Conservation (phyloP, 2,888 invertebrate genomes). For the Perdita meconis region DNA sequence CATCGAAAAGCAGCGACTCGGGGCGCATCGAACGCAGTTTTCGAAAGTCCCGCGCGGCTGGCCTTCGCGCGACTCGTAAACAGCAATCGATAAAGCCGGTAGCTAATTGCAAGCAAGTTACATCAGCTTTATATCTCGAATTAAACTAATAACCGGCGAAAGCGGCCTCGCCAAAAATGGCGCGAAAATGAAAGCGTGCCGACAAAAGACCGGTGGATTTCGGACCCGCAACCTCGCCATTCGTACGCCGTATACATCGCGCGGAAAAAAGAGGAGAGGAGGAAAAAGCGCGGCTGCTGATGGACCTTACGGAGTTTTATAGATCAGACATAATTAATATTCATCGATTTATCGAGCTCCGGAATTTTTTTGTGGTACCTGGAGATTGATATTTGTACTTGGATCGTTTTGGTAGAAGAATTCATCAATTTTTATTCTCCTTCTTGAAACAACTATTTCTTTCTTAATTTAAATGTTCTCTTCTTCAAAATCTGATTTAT, state of each 20-base stretch:
- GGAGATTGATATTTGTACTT: no score
- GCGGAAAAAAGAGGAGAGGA: conserved; percentile 21
- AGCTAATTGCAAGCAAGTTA: conserved; percentile 76
- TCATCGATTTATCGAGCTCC: no score
- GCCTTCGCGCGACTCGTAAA: conserved; percentile 67
- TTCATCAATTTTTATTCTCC: no score
- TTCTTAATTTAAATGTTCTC: no score
- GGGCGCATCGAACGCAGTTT: conserved; percentile 57
- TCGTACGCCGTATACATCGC: conserved; percentile 33
- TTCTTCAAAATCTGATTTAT: no score
- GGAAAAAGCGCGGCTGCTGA: neutral
- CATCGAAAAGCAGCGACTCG: conserved; percentile 39
- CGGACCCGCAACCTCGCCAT: conserved; percentile 22
- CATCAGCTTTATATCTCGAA: conserved; percentile 77
- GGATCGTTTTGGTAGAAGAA: no score
- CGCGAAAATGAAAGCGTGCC: conserved; percentile 77
- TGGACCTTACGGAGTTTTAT: neutral
- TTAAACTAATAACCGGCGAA: conserved; percentile 83
- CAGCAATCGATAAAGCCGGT: conserved; percentile 75
- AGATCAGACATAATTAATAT: neutral
- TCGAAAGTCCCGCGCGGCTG: conserved; percentile 67
- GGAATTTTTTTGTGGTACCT: no score
- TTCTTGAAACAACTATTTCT: no score
- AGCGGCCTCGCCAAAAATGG: conserved; percentile 82
- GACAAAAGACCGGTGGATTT: conserved; percentile 70